phyloP scores from a whole-genome alignment of 2,797 vertebrate species.

The Neomorphus geoffroyi region DNA sequence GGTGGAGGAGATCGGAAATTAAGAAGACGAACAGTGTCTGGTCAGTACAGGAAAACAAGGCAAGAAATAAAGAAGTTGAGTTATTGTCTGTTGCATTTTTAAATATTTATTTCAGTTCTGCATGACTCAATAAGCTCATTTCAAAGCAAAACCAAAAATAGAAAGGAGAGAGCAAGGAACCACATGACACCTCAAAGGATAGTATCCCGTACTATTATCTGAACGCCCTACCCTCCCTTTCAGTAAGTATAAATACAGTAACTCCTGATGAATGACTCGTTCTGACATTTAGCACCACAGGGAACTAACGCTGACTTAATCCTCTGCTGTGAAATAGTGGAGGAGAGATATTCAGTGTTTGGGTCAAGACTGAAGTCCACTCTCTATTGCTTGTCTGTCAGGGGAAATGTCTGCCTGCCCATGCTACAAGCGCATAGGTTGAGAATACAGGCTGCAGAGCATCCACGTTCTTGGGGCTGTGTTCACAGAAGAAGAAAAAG shows the following conservation, averaged over 20 bases:
- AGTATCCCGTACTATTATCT: not conserved
- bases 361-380: not conserved
- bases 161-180: not conserved
- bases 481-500: not conserved
- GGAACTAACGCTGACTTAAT: not conserved
- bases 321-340: not conserved
- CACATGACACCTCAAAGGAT: not conserved
- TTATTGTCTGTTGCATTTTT: not conserved
- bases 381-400: not conserved
- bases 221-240: not conserved
- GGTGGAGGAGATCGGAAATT: not conserved
- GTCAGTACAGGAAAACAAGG: not conserved
- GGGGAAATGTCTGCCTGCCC: not conserved
- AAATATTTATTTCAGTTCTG: not conserved
- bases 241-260: not conserved
- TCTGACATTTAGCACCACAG: not conserved
- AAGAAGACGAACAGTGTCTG: not conserved
- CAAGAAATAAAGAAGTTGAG: slow-evolving; percentile 12
- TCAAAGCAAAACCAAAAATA: slow-evolving; percentile 43
- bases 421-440: not conserved
- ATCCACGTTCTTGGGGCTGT: not conserved
- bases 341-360: not conserved
- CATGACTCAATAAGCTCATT: not conserved
- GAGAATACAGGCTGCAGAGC: not conserved
- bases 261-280: not conserved